Conservation (phyloP, 37 sponge, comb jelly and placozoan species). For the Aplysina aerophoba region DNA sequence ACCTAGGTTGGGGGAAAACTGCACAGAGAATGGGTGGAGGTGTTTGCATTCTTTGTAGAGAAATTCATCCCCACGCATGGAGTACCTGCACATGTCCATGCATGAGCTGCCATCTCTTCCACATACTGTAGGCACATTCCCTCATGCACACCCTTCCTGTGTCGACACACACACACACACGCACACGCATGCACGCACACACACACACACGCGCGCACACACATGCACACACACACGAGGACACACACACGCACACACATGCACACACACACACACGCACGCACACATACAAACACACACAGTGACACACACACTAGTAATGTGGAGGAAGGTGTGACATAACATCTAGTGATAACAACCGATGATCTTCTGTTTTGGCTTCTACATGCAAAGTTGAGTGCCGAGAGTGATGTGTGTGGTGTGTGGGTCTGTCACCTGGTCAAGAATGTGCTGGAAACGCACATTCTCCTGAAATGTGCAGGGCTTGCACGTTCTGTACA, state of each 20-base stretch:
- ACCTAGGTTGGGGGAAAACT: neutral
- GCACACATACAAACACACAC: slow-evolving; percentile 36
- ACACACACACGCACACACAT: too few species aligned
- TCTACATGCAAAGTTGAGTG: neutral
- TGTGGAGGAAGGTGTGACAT: too few species aligned
- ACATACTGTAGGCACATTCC: neutral
- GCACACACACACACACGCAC: too few species aligned
- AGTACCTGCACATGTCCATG: slow-evolving; percentile 3
- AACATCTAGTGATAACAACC: neutral
- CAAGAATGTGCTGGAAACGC: too few species aligned
- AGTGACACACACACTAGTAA: neutral
- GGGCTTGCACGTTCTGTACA: too few species aligned
- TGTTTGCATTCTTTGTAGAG: too few species aligned
- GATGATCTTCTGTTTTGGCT: neutral
- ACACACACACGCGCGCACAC: neutral
- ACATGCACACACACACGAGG: neutral
- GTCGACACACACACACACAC: slow-evolving; percentile 24
- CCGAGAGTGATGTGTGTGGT: neutral
- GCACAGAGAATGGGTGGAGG: too few species aligned
- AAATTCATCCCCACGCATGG: too few species aligned
- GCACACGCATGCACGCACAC: slow-evolving; percentile 3
- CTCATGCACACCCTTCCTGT: neutral
- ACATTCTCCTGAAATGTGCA: too few species aligned
- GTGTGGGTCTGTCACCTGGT: too few species aligned
- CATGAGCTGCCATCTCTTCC: too few species aligned